Evolutionary conservation across 2,888 invertebrate genomes (phyloP).

Genomic region (Cetonia aurata): DNA sequence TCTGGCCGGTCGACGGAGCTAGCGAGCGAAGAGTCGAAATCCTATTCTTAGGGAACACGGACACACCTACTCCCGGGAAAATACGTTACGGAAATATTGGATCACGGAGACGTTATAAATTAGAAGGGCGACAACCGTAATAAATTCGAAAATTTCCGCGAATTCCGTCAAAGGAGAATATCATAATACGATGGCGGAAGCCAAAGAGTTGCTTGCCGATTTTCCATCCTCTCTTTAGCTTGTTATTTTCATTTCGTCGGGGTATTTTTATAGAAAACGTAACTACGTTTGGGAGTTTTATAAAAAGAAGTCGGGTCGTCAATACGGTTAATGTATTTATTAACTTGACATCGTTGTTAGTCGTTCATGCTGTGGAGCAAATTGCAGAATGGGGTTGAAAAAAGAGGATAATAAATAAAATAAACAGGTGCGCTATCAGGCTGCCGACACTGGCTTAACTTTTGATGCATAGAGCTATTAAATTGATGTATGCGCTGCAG

Average conservation of each 20-base stretch:
- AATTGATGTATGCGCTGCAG: slow-evolving; percentile 15
- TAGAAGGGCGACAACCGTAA: slow-evolving; percentile 32
- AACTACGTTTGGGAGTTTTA: not conserved
- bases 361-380: not conserved
- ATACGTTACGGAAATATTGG: slow-evolving; percentile 35
- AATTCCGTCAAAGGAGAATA: slow-evolving; percentile 24
- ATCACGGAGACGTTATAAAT: slow-evolving; percentile 37
- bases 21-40: slow-evolving; percentile 19
- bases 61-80: slow-evolving; percentile 5
- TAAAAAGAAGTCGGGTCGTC: slow-evolving; percentile 16
- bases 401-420: slow-evolving; percentile 36
- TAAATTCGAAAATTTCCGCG: slow-evolving; percentile 37
- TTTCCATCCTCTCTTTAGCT: not conserved
- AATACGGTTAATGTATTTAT: slow-evolving; percentile 29
- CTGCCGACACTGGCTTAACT: slow-evolving; percentile 8
- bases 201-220: slow-evolving; percentile 11
- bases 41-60: not conserved
- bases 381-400: not conserved
- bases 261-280: not conserved
- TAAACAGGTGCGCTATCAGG: slow-evolving; percentile 17
- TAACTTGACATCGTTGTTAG: slow-evolving; percentile 19
- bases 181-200: slow-evolving; percentile 28
- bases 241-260: slow-evolving; percentile 4
- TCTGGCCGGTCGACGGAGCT: not conserved
- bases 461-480: slow-evolving; percentile 27